Conservation (phyloP, 2,113 vertebrate species). For the Ictalurus punctatus region DNA sequence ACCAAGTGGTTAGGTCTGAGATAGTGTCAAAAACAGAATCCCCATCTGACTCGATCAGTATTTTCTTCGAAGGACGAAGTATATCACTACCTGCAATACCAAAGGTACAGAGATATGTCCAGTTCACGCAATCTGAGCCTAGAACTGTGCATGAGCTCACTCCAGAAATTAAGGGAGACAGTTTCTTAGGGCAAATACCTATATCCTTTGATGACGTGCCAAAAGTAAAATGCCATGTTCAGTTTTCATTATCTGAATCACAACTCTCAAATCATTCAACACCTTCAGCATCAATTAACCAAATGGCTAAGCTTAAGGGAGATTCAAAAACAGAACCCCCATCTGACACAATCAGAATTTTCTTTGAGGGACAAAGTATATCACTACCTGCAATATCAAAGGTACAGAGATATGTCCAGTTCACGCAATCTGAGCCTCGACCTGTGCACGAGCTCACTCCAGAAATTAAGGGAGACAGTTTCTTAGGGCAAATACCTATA, state of each 20-base stretch:
- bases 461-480: background rate
- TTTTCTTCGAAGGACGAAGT: background rate
- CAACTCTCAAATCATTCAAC: background rate
- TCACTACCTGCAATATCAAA: conserved; percentile 9
- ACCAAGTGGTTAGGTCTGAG: background rate
- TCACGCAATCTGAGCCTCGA: background rate
- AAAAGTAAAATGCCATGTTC: conserved; percentile 33
- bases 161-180: background rate
- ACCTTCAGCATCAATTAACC: background rate
- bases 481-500: background rate
- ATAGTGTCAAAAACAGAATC: background rate
- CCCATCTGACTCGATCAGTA: background rate
- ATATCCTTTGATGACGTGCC: conserved; percentile 11
- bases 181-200: background rate
- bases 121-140: background rate
- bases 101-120: conserved; percentile 13
- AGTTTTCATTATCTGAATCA: conserved; percentile 35
- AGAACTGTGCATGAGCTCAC: background rate
- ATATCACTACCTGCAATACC: background rate
- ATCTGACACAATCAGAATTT: background rate
- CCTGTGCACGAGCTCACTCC: background rate
- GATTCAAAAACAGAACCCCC: background rate
- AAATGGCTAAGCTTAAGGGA: background rate
- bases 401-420: conserved; percentile 38
- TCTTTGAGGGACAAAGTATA: background rate